Conservation (phyloP, 2,888 invertebrate species). For the Ochropacha duplaris region DNA sequence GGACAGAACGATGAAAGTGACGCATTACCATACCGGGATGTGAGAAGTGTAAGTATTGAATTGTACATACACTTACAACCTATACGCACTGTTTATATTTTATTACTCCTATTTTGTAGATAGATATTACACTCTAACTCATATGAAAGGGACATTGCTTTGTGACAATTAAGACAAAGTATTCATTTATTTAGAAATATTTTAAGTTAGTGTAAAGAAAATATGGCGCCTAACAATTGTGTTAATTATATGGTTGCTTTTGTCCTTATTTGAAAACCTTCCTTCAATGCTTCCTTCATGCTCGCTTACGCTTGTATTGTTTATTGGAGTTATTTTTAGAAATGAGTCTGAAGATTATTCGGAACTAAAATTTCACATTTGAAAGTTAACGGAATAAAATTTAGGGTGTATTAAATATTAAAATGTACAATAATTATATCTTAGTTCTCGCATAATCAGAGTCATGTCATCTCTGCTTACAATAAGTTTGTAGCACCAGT, state of each 20-base stretch:
- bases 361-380: background rate
- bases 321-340: background rate
- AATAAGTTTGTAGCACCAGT: background rate
- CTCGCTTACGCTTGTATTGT: background rate
- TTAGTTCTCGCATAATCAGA: no score
- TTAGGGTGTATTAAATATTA: background rate
- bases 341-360: background rate
- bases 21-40: constrained; percentile 90
- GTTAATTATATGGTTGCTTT: background rate
- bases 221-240: background rate
- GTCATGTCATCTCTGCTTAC: no score
- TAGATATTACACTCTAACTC: background rate
- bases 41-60: constrained; percentile 90
- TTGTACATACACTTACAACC: background rate
- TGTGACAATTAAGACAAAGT: background rate
- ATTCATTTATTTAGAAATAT: background rate
- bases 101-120: background rate
- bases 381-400: no score
- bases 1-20: constrained; percentile 96
- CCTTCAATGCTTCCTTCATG: background rate
- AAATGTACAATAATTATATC: no score
- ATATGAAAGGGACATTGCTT: background rate
- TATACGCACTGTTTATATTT: background rate
- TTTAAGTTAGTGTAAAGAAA: background rate
- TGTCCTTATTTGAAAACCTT: constrained; percentile 1